Base-by-base conservation (phyloP, 2,888 invertebrate species). In the Hirtodrosophila histrioides region DNA sequence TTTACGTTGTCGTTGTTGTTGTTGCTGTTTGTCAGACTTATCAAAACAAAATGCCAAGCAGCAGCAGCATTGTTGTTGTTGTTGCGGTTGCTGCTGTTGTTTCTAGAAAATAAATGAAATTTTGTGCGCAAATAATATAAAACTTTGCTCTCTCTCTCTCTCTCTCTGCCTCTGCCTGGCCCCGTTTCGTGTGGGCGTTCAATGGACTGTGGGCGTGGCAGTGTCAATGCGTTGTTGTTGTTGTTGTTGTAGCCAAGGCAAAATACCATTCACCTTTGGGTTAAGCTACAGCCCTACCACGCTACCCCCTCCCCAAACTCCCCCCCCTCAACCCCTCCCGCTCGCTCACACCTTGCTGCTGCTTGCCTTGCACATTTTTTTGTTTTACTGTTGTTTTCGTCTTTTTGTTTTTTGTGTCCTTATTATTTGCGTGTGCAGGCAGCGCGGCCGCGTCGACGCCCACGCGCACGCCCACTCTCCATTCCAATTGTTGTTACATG, bases 1-100 rank as follows among this genome's bases (percentile, higher is more conserved):
- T 48, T 67, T 17, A 17, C 17, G 50, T 41, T 65, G 27, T 11
- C 55, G 41, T 10, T 48, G 24, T 39, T 53, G 39, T 23, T 53
- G 56, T 62, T 81, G 70, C 65, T 82, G 80, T 84, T 82, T 84
- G 82, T 78, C 77, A 81, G 87, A 79, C 72, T 85, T 84, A 78
- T 84, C 85, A 86, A 84, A 86, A 86, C 82, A 87, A 86, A 77
- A 75, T 86, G 76, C 69, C 71, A 75, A 71, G 70, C 62, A 67
- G 53, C 23, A 40, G 41, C 48, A 41, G 44, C 60, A 53, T 67
- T 69, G 53, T 77, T 70, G 64, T 66, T 73, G 27, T 33, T 55
- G 33, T 35, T 31, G 54, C 29, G 45, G 54, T 10, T 56, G 51
- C 60, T 65, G 41, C 53, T 86, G 63, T 67, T 75, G 58, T 75